These are phyloP conservation scores for Sitophilus oryzae DNA, from an alignment of 1,140 invertebrate genomes.

Conservation along the genomic window DNA sequence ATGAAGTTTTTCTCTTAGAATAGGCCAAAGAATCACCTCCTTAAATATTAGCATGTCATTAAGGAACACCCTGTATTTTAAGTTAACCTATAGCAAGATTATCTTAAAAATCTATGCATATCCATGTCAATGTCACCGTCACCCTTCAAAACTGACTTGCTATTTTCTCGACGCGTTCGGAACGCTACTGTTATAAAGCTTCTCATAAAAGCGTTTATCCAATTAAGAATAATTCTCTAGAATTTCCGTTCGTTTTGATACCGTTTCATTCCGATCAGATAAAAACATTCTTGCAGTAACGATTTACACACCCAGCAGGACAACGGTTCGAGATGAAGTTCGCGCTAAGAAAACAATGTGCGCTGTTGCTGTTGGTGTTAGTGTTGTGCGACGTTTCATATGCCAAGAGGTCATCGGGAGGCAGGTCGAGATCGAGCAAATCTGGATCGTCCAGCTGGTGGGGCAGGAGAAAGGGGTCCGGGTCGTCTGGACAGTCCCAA, in stretches of 20 bases:
- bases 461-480: not conserved
- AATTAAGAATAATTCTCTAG: not conserved
- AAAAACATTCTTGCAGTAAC: not conserved
- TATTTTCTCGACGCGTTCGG: no score
- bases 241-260: not conserved
- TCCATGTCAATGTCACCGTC: no score
- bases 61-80: no score
- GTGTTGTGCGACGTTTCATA: conserved; percentile 5
- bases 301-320: not conserved
- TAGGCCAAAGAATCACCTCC: no score
- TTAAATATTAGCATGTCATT: no score
- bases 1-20: no score
- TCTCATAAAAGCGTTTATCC: not conserved
- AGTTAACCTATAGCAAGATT: no score
- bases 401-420: not conserved
- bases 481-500: not conserved
- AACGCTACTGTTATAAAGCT: no score
- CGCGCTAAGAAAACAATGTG: not conserved
- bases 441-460: not conserved
- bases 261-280: not conserved
- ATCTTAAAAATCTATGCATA: no score
- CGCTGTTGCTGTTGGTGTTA: not conserved
- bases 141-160: no score
- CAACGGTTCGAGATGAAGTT: not conserved
- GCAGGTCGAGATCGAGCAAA: not conserved